These are phyloP conservation scores for Sitta europaea DNA, from an alignment of 2,113 vertebrate genomes.

Conservation along the genomic window DNA sequence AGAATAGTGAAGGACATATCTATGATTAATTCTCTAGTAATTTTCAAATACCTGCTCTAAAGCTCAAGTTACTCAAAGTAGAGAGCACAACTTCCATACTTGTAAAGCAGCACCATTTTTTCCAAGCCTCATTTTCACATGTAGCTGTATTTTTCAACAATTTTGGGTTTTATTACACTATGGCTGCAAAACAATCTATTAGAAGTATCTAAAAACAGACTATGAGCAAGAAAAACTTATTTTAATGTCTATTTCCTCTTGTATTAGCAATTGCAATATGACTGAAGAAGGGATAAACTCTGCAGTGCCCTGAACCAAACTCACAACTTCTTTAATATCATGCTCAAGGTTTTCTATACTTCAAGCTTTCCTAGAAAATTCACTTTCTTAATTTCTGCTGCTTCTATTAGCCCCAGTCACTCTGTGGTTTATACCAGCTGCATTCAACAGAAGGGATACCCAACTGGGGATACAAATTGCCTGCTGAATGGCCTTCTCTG, in stretches of 20 bases:
- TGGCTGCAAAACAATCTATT: background rate
- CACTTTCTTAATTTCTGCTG: background rate
- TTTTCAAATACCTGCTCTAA: background rate
- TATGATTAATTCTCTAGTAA: background rate
- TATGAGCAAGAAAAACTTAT: background rate
- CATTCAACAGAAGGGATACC: background rate
- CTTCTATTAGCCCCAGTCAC: background rate
- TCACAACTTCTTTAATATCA: background rate
- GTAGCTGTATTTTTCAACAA: background rate
- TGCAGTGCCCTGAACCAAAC: background rate
- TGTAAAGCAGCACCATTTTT: background rate
- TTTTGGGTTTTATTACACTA: background rate
- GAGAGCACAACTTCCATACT: background rate
- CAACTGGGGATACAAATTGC: conserved; percentile 23
- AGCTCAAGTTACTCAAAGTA: background rate
- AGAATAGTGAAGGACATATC: background rate
- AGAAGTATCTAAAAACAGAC: background rate
- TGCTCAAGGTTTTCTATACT: background rate
- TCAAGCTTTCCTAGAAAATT: background rate
- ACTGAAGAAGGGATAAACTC: background rate
- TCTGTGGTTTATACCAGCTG: background rate
- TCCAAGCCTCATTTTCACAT: background rate
- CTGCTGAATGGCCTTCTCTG: background rate
- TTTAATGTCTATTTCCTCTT: background rate
- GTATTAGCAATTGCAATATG: background rate